These are phyloP conservation scores for Brachyistius frenatus DNA, from an alignment of 2,113 vertebrate genomes.

Conservation along the genomic window DNA sequence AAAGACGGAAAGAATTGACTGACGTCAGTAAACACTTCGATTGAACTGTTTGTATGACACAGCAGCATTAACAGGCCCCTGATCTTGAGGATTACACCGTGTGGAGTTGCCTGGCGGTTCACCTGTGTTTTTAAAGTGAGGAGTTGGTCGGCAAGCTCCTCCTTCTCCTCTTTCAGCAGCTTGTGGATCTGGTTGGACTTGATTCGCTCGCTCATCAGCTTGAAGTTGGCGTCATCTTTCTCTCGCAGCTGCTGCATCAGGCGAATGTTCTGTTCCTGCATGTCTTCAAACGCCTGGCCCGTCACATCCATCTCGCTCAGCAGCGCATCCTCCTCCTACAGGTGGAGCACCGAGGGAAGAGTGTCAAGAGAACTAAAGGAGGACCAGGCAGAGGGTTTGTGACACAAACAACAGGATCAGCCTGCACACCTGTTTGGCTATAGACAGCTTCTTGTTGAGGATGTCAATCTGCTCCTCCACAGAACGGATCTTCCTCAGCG, in stretches of 20 bases:
- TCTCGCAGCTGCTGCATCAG: constrained; percentile 98
- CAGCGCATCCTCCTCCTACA: constrained; percentile 95
- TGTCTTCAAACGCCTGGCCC: constrained; percentile 98
- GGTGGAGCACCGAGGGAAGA: neutral
- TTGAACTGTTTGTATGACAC: neutral
- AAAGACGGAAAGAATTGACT: neutral
- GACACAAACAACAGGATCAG: neutral
- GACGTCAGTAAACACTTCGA: neutral
- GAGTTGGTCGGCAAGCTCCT: constrained; percentile 95
- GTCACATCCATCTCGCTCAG: constrained; percentile 99
- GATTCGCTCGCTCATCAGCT: constrained; percentile 97
- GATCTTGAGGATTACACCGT: neutral
- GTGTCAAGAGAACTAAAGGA: neutral
- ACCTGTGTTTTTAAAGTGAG: constrained; percentile 97
- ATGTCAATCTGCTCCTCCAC: constrained; percentile 97
- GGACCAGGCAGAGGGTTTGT: fast-evolving
- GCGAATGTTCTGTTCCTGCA: constrained; percentile 98
- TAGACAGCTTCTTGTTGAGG: constrained; percentile 95
- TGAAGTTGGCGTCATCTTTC: constrained; percentile 99
- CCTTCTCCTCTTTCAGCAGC: constrained; percentile 96
- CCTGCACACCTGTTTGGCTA: constrained; percentile 92
- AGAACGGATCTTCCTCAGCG: constrained; percentile 92
- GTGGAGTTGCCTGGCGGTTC: neutral
- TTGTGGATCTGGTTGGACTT: constrained; percentile 99
- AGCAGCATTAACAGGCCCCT: neutral